Base-by-base conservation (phyloP, 2,797 vertebrate species). In the Protosalanx chinensis region DNA sequence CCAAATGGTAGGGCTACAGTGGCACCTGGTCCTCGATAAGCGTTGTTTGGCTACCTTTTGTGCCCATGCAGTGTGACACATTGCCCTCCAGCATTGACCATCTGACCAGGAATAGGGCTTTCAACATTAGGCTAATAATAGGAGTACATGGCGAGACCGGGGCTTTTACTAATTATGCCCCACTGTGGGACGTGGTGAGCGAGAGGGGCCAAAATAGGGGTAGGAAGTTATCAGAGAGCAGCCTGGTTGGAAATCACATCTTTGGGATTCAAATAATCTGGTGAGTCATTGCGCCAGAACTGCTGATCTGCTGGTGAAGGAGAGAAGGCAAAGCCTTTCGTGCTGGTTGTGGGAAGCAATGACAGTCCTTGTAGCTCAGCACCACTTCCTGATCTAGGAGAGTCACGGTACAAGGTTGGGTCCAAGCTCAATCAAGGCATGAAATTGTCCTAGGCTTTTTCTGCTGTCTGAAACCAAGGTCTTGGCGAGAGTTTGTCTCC, bases 11-110 rank as follows among this genome's bases (percentile, higher is more conserved):
- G 76, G 74, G 75, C 71, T 79, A 86, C 85, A 82, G 76, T 86
- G 86, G 90, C 92, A 93, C 92, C 92, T 93, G 91, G 90, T 91
- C 84, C 91, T 88, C 89, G 84, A 91, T 89, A 87, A 91, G 89
- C 89, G 86, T 89, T 89, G 88, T 92, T 88, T 91, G 91, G 90
- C 91, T 91, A 89, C 89, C 89, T 91, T 92, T 91, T 85, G 90
- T 90, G 90, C 91, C 88, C 90, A 91, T 88, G 87, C 77, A 87
- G 88, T 91, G 91, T 91, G 91, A 93, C 91, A 90, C 86, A 85
- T 88, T 90, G 89, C 91, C 93, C 92, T 89, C 87, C 80, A 91
- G 93, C 91, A 73, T 80, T 91, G 90, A 89, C 92, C 93, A 93
- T 94, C 91, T 93, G 93, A 93, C 89, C 92, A 91, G 86, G 87